These are phyloP conservation scores for Epinephelus coioides DNA, from an alignment of 2,797 vertebrate genomes.

Conservation along the genomic window DNA sequence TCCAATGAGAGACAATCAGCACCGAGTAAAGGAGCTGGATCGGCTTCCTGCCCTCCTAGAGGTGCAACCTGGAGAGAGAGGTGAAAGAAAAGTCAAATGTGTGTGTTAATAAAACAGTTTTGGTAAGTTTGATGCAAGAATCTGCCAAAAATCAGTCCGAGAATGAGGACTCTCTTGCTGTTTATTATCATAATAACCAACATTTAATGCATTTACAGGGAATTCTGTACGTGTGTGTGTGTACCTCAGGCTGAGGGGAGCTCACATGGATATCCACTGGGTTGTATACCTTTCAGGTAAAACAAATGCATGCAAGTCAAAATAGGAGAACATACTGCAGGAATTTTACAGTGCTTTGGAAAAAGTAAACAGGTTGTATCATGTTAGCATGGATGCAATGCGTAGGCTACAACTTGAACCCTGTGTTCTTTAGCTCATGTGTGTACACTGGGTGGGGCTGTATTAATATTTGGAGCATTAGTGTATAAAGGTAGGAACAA, in stretches of 20 bases:
- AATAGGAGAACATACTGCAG: not conserved
- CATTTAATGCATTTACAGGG: not conserved
- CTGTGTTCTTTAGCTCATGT: too few species aligned
- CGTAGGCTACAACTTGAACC: too few species aligned
- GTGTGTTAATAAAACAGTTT: not conserved
- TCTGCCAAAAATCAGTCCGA: not conserved
- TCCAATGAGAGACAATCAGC: constrained; percentile 2
- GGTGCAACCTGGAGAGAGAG: constrained; percentile 29
- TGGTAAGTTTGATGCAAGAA: not conserved
- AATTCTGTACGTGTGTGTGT: constrained; percentile 5
- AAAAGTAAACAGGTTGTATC: too few species aligned
- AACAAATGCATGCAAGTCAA: not conserved
- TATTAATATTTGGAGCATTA: too few species aligned
- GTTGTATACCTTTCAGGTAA: constrained; percentile 10
- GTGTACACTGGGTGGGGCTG: too few species aligned
- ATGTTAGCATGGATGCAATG: too few species aligned
- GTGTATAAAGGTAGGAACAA: too few species aligned
- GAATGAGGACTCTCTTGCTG: not conserved
- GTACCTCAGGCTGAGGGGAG: constrained; percentile 32
- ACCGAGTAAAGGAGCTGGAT: not conserved
- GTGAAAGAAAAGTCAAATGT: not conserved
- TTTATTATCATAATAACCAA: too few species aligned
- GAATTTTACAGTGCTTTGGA: too few species aligned
- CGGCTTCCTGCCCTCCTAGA: not conserved
- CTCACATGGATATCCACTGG: not conserved